Conservation (phyloP, 2,113 vertebrate species). For the Propithecus coquereli region DNA sequence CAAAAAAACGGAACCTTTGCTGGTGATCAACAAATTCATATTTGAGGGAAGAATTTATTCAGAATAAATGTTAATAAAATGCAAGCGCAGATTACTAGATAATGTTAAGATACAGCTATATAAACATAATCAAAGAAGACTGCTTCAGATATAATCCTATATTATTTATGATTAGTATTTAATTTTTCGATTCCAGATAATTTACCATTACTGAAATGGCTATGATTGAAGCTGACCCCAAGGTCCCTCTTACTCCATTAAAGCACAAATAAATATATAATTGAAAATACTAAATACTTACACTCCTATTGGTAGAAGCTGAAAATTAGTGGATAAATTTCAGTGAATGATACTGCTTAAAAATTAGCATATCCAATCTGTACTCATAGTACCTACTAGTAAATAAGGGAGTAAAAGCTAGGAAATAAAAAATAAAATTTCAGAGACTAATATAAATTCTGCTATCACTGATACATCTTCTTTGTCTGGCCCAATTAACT, state of each 20-base stretch:
- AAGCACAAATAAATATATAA: not conserved
- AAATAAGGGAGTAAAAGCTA: not conserved
- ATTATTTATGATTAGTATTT: constrained; percentile 26
- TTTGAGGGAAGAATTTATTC: constrained; percentile 29
- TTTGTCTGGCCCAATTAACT: not conserved
- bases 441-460: not conserved
- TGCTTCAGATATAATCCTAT: constrained; percentile 18
- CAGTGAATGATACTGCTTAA: not conserved
- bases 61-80: constrained; percentile 44
- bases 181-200: constrained; percentile 25
- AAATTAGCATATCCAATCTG: not conserved
- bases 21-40: not conserved
- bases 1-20: constrained; percentile 39
- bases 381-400: not conserved
- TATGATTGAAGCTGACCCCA: not conserved
- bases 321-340: constrained; percentile 29
- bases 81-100: constrained; percentile 18
- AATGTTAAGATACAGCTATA: constrained; percentile 46
- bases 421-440: not conserved
- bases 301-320: not conserved
- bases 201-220: not conserved
- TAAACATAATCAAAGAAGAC: constrained; percentile 2
- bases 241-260: not conserved
- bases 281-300: constrained; percentile 13
- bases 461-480: not conserved